phyloP scores from a whole-genome alignment of 2,113 vertebrate species.

The Naja naja region DNA sequence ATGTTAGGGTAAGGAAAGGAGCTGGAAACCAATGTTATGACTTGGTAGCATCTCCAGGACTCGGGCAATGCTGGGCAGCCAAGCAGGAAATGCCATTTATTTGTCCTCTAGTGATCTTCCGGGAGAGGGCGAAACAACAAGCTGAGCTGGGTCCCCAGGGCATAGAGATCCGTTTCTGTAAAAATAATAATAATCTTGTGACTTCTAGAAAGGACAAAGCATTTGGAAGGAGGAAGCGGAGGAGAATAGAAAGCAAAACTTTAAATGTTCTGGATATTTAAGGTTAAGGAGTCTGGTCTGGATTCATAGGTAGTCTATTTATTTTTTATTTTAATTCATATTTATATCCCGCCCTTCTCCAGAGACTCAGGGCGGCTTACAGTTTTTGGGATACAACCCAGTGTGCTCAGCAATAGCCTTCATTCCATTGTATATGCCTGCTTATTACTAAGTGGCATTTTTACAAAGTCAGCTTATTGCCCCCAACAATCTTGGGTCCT shows the following conservation, averaged over 20 bases:
- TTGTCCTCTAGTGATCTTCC: background rate
- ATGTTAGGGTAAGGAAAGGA: background rate
- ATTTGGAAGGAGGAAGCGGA: background rate
- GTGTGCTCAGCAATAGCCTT: no score
- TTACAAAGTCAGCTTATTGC: no score
- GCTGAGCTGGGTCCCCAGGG: background rate
- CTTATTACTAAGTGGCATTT: no score
- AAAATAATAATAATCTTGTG: background rate
- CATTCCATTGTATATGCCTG: no score
- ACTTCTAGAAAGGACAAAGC: background rate
- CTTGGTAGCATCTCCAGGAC: background rate
- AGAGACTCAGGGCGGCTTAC: no score
- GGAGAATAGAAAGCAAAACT: background rate
- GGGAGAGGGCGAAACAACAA: background rate
- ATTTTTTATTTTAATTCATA: no score
- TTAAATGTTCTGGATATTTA: background rate
- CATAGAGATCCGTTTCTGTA: background rate
- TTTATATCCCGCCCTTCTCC: no score
- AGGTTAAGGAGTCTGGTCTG: background rate
- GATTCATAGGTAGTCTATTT: no score
- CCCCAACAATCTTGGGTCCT: no score
- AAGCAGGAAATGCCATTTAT: background rate
- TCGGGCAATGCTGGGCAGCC: background rate
- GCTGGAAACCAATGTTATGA: background rate
- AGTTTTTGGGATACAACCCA: no score